Evolutionary conservation across 2,113 vertebrate genomes (phyloP), one percentile per base, ranked within the genome.

Genomic region (Gymnogyps californianus): DNA sequence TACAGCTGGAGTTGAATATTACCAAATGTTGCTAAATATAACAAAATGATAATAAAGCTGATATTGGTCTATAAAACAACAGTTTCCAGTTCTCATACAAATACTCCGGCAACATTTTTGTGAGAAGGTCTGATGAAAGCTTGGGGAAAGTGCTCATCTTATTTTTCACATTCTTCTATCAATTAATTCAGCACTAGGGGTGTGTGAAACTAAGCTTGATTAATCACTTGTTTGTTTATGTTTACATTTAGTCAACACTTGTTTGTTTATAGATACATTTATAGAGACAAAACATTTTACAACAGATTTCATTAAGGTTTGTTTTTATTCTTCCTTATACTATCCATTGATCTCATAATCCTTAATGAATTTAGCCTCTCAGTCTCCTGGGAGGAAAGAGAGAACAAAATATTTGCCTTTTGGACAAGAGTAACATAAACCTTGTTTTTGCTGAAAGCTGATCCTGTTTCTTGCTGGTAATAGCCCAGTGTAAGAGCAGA

Each of bases 361-460:
- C 54, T 49, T 90, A 91, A 95, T 91, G 47, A 83, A 82, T 80
- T 91, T 80, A 70, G 32, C 71, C 46, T 83, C 46, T 58, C 34
- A 3, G 42, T 69, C 95, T 88, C 93, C 67, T 40, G 92, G 72
- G 90, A 90, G 74, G 74, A 86, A 93, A 38, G 83, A 66, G 77
- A 92, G 83, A 84, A 74, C 17, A 76, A 89, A 92, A 91, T 74
- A 64, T 92, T 96, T 91, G 80, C 72, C 44, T 90, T 90, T 76
- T 58, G 78, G 70, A 92, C 28, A 8, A 52, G 62, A 49, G 49
- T 57, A 85, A 57, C 42, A 20, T 42, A 78, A 74, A 70, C 78
- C 82, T 89, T 86, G 62, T 74, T 94, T 95, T 62, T 52, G 9
- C 38, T 91, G 93, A 24, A 65, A 80, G 81, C 78, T 11, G 71